Conservation (phyloP, 2,797 vertebrate genomes). For the Nyctibius grandis region DNA sequence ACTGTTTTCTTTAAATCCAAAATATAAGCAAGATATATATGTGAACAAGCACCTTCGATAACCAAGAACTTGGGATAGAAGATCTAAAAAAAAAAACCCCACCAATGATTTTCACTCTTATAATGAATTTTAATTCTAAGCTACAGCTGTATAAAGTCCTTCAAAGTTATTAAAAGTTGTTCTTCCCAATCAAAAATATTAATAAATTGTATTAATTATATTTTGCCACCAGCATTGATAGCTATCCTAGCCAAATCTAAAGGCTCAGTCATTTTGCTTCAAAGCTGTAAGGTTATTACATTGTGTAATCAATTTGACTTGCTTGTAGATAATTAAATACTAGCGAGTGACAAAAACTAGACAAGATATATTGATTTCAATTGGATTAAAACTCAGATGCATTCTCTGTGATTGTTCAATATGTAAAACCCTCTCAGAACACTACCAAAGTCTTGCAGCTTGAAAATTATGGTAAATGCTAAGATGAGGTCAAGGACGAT, state of each 20-base stretch:
- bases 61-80: neutral
- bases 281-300: constrained; percentile 10
- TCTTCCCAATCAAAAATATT: neutral
- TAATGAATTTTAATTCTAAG: neutral
- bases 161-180: constrained; percentile 4
- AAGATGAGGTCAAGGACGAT: neutral
- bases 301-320: constrained; percentile 36
- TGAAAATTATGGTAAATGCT: neutral
- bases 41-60: neutral
- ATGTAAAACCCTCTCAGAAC: neutral
- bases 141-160: neutral
- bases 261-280: constrained; percentile 1
- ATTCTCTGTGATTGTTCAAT: neutral
- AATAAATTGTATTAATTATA: constrained; percentile 4
- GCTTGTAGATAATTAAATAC: constrained; percentile 34
- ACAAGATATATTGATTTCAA: constrained; percentile 22
- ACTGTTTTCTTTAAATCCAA: neutral
- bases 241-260: constrained; percentile 17
- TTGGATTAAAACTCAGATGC: neutral
- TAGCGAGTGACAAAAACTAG: neutral
- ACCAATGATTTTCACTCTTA: neutral
- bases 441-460: neutral
- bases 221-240: constrained; percentile 40
- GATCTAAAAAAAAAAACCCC: neutral
- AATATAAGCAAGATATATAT: neutral